These are phyloP conservation scores for Coelopa frigida DNA, from an alignment of 1,140 invertebrate genomes.

Conservation along the genomic window DNA sequence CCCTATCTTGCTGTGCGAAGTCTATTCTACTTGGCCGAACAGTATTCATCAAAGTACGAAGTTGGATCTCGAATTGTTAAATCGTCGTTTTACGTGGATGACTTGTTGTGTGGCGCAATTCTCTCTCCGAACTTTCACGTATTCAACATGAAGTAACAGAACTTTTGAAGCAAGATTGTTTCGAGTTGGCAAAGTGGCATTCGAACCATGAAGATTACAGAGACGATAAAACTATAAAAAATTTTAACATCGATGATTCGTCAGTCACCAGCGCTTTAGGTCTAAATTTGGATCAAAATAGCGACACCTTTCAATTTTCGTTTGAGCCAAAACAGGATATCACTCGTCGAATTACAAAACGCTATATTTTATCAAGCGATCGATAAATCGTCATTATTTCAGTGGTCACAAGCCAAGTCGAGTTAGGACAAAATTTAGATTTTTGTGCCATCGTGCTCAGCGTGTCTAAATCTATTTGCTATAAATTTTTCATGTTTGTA, in stretches of 20 bases:
- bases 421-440: too few species aligned
- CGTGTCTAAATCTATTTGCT: too few species aligned
- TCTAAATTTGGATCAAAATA: too few species aligned
- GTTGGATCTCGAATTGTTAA: not conserved
- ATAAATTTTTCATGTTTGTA: too few species aligned
- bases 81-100: conserved; percentile 11
- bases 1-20: conserved; percentile 9
- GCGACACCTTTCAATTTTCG: too few species aligned
- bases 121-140: not conserved
- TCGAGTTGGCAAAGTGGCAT: conserved; percentile 6
- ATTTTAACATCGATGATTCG: not conserved
- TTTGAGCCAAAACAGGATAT: too few species aligned
- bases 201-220: conserved; percentile 4
- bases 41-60: not conserved
- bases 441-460: too few species aligned
- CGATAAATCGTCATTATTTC: too few species aligned
- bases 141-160: conserved; percentile 11
- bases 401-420: too few species aligned
- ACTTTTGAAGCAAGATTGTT: conserved; percentile 4
- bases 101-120: conserved; percentile 3
- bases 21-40: conserved; percentile 2
- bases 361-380: too few species aligned
- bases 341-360: too few species aligned
- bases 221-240: not conserved
- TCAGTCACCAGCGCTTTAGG: not conserved